Percentiles rank a stretch among this genome's conserved stretches.
Conservation (phyloP, 2,113 vertebrate species). For the Sturnira hondurensis region DNA sequence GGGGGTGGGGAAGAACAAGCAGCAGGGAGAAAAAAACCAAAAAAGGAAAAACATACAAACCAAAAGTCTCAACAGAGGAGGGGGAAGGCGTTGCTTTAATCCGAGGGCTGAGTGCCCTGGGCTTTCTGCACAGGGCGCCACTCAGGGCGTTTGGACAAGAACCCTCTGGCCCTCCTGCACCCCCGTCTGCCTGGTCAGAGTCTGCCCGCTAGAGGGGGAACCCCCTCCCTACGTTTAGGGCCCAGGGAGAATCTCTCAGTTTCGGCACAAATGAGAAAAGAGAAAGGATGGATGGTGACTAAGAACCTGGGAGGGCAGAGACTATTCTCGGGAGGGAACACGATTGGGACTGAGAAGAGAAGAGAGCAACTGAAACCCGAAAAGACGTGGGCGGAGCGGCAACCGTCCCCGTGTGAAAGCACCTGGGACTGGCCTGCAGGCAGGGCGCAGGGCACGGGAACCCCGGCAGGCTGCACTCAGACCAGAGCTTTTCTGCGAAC, state of each 20-base stretch:
- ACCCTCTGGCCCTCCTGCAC: no score
- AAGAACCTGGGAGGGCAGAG: no score
- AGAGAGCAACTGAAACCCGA: neutral
- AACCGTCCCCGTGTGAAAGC: neutral
- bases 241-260: neutral
- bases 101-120: no score
- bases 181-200: no score
- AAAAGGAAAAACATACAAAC: neutral
- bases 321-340: neutral
- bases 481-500: neutral
- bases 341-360: neutral
- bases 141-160: no score
- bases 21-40: neutral
- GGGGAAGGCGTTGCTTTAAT: no score
- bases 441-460: neutral
- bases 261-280: neutral
- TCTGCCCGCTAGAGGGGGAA: no score
- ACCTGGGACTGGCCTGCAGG: neutral
- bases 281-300: neutral
- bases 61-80: neutral
- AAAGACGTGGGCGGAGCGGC: neutral
- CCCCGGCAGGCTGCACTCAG: neutral
- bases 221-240: neutral
- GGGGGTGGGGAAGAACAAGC: neutral
- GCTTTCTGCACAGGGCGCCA: no score